These are phyloP conservation scores for Nomia melanderi DNA, from an alignment of 1,140 invertebrate species.

Conservation along the genomic window DNA sequence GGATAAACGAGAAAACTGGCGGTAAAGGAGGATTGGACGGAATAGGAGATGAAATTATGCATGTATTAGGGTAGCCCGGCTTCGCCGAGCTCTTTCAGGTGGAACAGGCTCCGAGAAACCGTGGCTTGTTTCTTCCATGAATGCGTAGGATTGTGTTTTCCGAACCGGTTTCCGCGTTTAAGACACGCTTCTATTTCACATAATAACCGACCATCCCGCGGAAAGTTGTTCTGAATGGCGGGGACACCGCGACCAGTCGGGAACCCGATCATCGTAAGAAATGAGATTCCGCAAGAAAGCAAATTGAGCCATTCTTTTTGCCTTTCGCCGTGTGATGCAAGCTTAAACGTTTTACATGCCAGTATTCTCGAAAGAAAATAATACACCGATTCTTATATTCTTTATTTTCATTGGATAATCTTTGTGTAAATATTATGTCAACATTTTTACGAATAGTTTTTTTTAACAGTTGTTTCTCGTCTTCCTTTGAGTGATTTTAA, in stretches of 20 bases:
- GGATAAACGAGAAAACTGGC: background rate
- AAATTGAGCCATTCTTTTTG: background rate
- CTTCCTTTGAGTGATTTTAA: too few relatives aligned
- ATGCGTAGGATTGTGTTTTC: slow-evolving; percentile 24
- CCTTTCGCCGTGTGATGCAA: background rate
- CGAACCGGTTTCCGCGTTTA: slow-evolving; percentile 37
- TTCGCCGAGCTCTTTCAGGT: slow-evolving; percentile 26
- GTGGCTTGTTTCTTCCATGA: slow-evolving; percentile 21
- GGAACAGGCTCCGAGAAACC: slow-evolving; percentile 37
- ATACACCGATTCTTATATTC: too few relatives aligned
- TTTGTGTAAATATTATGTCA: too few relatives aligned
- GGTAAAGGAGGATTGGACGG: background rate
- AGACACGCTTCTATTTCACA: slow-evolving; percentile 25
- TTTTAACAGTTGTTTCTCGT: too few relatives aligned
- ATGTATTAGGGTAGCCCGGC: slow-evolving; percentile 20
- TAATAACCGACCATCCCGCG: slow-evolving; percentile 25
- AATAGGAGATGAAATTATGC: slow-evolving; percentile 39
- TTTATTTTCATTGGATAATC: too few relatives aligned
- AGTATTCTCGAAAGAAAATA: background rate
- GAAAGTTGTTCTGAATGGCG: slow-evolving; percentile 19
- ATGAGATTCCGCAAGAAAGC: background rate
- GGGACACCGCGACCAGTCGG: background rate
- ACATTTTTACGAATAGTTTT: too few relatives aligned
- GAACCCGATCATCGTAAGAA: background rate
- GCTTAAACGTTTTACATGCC: too few relatives aligned